Conservation (phyloP, 2,113 vertebrate genomes). For the Calyptomena viridis region DNA sequence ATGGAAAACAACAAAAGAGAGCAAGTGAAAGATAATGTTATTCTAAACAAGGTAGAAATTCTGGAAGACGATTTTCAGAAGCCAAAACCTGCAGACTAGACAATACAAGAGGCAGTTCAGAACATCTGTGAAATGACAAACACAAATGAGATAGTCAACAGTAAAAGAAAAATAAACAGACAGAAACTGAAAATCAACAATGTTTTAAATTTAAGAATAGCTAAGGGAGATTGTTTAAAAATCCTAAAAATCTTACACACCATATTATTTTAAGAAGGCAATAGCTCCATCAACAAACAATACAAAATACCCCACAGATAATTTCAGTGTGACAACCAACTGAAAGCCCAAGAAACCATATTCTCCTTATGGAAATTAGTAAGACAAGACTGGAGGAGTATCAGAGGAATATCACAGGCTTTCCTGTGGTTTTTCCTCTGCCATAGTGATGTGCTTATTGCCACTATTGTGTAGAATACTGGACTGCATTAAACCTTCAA, state of each 20-base stretch:
- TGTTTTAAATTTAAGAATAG: background rate
- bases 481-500: too few species aligned
- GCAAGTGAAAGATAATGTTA: background rate
- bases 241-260: accelerated
- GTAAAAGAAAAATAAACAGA: background rate
- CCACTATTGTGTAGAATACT: background rate
- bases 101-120: background rate
- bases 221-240: background rate
- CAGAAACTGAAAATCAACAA: background rate
- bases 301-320: accelerated
- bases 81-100: background rate
- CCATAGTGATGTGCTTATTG: background rate
- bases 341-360: background rate
- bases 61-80: background rate
- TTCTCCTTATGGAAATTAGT: background rate
- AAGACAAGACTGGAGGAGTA: background rate
- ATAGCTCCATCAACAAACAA: background rate
- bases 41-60: background rate
- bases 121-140: background rate
- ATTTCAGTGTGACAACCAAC: background rate
- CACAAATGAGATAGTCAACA: background rate
- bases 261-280: background rate
- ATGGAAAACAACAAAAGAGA: background rate
- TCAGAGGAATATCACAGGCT: accelerated
- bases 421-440: background rate